Evolutionary conservation across 2,888 invertebrate genomes (phyloP).

Genomic region (Bugula neritina): DNA sequence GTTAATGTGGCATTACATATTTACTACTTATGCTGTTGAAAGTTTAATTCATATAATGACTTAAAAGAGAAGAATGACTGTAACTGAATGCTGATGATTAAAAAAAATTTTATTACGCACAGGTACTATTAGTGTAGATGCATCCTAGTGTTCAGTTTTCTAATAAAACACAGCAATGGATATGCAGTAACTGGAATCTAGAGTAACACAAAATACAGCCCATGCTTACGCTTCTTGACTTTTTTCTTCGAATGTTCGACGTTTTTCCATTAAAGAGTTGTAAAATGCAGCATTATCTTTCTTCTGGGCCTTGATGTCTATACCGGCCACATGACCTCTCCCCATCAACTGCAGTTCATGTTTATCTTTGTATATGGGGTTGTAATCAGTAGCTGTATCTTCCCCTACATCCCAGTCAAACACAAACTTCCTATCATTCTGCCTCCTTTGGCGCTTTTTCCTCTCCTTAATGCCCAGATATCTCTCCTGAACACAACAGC

Average conservation of each 20-base stretch:
- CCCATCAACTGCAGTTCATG: slow-evolving; percentile 88
- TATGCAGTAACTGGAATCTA: no score
- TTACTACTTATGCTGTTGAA: no score
- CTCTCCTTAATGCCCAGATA: slow-evolving; percentile 83
- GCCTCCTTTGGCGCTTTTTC: slow-evolving; percentile 79
- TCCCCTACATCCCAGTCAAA: slow-evolving; percentile 99
- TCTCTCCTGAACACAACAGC: slow-evolving; percentile 60
- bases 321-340: slow-evolving; percentile 92
- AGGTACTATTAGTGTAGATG: no score
- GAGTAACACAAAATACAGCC: background rate
- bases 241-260: slow-evolving; percentile 91
- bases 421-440: slow-evolving; percentile 98
- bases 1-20: no score
- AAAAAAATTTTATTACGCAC: no score
- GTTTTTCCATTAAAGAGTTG: slow-evolving; percentile 84
- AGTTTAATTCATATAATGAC: no score
- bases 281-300: slow-evolving; percentile 95
- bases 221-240: slow-evolving; percentile 72
- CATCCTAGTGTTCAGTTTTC: no score
- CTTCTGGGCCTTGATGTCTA: slow-evolving; percentile 77
- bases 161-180: no score
- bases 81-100: no score
- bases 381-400: slow-evolving; percentile 96
- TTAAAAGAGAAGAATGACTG: no score
- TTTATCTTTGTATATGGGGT: slow-evolving; percentile 87